phyloP scores from a whole-genome alignment of 2,888 invertebrate species.

The Brenthis ino region DNA sequence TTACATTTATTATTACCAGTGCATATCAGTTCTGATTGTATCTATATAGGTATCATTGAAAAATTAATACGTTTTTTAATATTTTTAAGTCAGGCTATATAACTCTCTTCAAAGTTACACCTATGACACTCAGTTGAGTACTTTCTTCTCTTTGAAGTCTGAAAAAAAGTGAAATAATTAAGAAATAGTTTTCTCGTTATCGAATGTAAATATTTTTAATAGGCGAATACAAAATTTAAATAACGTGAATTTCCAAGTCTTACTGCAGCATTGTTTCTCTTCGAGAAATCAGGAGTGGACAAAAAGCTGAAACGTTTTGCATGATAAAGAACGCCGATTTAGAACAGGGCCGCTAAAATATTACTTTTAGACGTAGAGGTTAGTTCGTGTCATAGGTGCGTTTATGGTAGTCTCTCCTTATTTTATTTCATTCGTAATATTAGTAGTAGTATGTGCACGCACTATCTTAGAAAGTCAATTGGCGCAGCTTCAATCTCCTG shows the following conservation, averaged over 20 bases:
- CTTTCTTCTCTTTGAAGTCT: too few relatives aligned
- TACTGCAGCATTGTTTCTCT: constrained; percentile 57
- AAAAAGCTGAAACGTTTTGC: constrained; percentile 65
- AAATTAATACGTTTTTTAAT: too few relatives aligned
- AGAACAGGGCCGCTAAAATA: constrained; percentile 67
- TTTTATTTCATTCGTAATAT: background rate
- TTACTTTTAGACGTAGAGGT: constrained; percentile 36
- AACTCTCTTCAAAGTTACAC: too few relatives aligned
- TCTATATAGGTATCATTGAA: background rate
- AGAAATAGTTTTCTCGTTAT: background rate
- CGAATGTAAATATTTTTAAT: background rate
- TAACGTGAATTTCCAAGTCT: constrained; percentile 41
- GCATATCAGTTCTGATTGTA: constrained; percentile 15
- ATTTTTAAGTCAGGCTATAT: too few relatives aligned
- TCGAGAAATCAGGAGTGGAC: constrained; percentile 62
- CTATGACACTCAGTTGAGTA: too few relatives aligned
- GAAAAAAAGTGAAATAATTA: too few relatives aligned
- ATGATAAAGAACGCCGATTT: constrained; percentile 73
- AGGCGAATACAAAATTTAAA: constrained; percentile 1
- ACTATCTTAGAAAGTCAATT: too few relatives aligned
- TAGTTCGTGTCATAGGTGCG: background rate
- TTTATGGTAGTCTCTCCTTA: background rate
- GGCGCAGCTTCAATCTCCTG: too few relatives aligned
- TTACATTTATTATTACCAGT: constrained; percentile 22
- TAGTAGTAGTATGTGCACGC: too few relatives aligned